Evolutionary conservation across 2,113 vertebrate genomes (phyloP), one percentile per base, ranked within the genome.

Genomic region (Typhlomys cinereus): DNA sequence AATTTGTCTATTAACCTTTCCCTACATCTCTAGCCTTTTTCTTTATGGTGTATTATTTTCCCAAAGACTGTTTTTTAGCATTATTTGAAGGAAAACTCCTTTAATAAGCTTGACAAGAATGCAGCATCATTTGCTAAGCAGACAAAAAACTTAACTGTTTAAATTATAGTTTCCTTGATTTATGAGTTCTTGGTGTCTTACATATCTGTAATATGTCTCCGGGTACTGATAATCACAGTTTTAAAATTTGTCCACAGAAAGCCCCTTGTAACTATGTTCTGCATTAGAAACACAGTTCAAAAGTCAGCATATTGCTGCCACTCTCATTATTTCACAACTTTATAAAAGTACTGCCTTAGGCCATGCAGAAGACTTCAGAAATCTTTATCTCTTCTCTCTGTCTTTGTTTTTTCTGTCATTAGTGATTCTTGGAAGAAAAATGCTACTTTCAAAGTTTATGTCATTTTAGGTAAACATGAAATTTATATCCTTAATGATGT

Each of bases 311-410:
- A 83, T 48, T 54, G 4, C 27, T 54, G 50, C 84, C 88, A 62
- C 44, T 88, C 13, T 20, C 48, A 50, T 85, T 91, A 73, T 6
- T n/a, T 66, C 46, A 31, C 67, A 88, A 31, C 4, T 74, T 84
- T 34, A 41, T 69, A 67, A 21, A 41, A 4, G 48, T 81, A 50
- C 62, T 64, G 31, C n/a, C n/a, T n/a, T 21, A n/a, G 7, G 20
- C 7, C 20, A 1, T 1, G 15, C 0, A 17, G 52, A 17, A 52
- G 52, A 52, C 52, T 11, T 52, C 52, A 52, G 10, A 52, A 17
- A 52, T 9, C 52, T 20, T 93, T 59, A 14, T 25, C 17, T 44
- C 15, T 69, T 59, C 50, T 46, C 41, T 7, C 25, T 70, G 80
- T 66, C 7, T 34, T 78, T 17, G n/a, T 27, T 81, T 1, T 81